Conservation (phyloP, 1,140 invertebrate species). For the Drosophila nigrodunni region DNA sequence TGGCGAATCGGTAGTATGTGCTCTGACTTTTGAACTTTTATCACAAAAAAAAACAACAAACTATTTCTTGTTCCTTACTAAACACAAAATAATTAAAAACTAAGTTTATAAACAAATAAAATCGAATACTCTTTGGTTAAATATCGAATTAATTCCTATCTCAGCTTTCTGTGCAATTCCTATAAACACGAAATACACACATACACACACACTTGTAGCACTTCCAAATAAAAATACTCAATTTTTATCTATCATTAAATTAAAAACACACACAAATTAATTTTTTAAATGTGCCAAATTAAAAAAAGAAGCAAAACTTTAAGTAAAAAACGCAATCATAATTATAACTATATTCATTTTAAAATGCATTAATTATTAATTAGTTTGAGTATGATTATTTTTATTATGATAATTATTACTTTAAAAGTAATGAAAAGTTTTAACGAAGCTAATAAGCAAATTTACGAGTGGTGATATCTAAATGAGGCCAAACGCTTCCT, state of each 20-base stretch:
- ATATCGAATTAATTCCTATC: slow-evolving; percentile 71
- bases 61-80: slow-evolving; percentile 82
- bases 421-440: slow-evolving; percentile 44
- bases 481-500: slow-evolving; percentile 81
- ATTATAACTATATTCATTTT: slow-evolving; percentile 17
- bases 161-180: slow-evolving; percentile 82
- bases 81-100: slow-evolving; percentile 43
- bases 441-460: slow-evolving; percentile 76
- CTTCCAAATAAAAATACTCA: slow-evolving; percentile 76
- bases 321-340: slow-evolving; percentile 50
- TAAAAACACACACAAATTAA: slow-evolving; percentile 62
- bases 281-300: slow-evolving; percentile 83
- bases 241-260: slow-evolving; percentile 46
- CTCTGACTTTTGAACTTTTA: neutral
- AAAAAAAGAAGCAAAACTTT: slow-evolving; percentile 25
- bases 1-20: slow-evolving; percentile 74
- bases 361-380: too few species aligned
- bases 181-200: slow-evolving; percentile 59
- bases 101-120: slow-evolving; percentile 26
- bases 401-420: neutral
- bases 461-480: slow-evolving; percentile 76
- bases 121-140: slow-evolving; percentile 56
- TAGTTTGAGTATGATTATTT: too few species aligned
- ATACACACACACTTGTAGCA: slow-evolving; percentile 54
- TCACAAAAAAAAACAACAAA: slow-evolving; percentile 37